Conservation (phyloP, 2,888 invertebrate species). For the Diaphora mendica region DNA sequence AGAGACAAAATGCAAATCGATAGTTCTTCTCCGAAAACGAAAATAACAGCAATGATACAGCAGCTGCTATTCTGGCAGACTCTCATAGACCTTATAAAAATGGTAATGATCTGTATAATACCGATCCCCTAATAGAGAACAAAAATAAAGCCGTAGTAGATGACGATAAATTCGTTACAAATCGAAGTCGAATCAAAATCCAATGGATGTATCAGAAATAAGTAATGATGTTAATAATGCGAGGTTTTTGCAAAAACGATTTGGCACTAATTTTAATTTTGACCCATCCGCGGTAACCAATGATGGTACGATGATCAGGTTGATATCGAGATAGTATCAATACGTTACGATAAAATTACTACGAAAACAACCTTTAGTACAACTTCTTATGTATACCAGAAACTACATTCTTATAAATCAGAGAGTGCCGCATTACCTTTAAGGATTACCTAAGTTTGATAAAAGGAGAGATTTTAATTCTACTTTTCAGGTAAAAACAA, state of each 20-base stretch:
- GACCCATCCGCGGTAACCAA: neutral
- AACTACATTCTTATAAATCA: neutral
- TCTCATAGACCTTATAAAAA: neutral
- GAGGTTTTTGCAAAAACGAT: neutral
- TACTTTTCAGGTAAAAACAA: constrained; percentile 5
- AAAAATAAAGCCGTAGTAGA: neutral
- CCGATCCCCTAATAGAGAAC: neutral
- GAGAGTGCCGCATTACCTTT: neutral
- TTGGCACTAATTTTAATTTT: neutral
- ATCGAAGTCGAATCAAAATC: neutral
- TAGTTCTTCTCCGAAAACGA: neutral
- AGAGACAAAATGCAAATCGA: neutral
- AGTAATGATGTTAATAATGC: neutral
- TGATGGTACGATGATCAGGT: neutral
- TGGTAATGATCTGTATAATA: neutral
- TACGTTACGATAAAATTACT: neutral
- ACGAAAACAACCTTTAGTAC: neutral
- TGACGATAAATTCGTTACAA: neutral
- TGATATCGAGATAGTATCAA: neutral
- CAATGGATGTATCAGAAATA: neutral
- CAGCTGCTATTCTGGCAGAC: neutral
- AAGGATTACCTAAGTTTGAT: neutral
- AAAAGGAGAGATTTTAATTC: constrained; percentile 1
- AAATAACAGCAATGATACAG: neutral
- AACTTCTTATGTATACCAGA: neutral